Conservation (phyloP, 2,888 invertebrate species). For the Odontomyia ornata region DNA sequence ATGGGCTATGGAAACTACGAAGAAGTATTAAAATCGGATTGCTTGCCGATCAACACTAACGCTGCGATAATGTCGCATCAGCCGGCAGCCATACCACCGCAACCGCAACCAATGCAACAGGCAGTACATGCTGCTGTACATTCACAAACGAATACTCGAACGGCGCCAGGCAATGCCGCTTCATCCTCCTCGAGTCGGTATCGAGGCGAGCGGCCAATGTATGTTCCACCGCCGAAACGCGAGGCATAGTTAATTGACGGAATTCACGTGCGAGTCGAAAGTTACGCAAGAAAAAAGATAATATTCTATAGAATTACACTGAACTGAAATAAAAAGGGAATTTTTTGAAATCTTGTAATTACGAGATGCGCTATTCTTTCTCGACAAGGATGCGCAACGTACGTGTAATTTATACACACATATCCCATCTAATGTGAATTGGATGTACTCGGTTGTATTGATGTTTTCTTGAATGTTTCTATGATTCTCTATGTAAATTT, state of each 20-base stretch:
- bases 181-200: slow-evolving; percentile 55
- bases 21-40: slow-evolving; percentile 84
- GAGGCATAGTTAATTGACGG: slow-evolving; percentile 51
- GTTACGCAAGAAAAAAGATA: background rate
- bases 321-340: background rate
- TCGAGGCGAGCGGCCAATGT: slow-evolving; percentile 62
- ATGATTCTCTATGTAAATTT: slow-evolving; percentile 10
- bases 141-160: slow-evolving; percentile 41
- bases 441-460: slow-evolving; percentile 33
- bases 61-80: slow-evolving; percentile 53
- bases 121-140: slow-evolving; percentile 50
- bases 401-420: slow-evolving; percentile 8
- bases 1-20: slow-evolving; percentile 90
- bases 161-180: slow-evolving; percentile 49
- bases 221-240: slow-evolving; percentile 64
- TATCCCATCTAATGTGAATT: slow-evolving; percentile 39
- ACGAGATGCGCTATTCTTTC: background rate
- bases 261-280: background rate
- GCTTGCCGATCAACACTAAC: slow-evolving; percentile 71
- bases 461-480: slow-evolving; percentile 5
- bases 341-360: background rate
- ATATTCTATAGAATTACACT: too few species aligned
- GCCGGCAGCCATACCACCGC: slow-evolving; percentile 49
- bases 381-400: background rate
- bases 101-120: slow-evolving; percentile 46